Evolutionary conservation across 2,888 invertebrate species (phyloP).

Genomic region (Campoplex nolae): DNA sequence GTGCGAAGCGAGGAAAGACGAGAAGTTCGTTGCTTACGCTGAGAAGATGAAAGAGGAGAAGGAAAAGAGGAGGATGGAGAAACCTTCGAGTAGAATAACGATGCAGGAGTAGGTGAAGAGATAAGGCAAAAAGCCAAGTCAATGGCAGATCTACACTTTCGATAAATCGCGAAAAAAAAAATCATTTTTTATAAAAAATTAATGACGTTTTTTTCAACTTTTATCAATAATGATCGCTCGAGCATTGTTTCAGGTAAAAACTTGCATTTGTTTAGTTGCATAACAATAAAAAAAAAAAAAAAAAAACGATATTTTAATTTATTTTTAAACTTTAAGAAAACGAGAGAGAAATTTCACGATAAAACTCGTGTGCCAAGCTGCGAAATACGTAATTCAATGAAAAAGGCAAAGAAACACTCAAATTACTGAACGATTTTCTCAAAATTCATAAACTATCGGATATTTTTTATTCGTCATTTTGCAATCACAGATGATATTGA

Average conservation of each 20-base stretch:
- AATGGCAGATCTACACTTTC: neutral
- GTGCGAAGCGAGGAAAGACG: conserved; percentile 38
- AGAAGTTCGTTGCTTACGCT: conserved; percentile 17
- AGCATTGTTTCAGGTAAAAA: no score
- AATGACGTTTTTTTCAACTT: no score
- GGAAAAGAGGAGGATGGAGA: neutral
- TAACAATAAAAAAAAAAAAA: no score
- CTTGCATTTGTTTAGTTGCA: no score
- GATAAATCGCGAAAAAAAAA: neutral
- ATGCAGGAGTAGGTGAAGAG: neutral
- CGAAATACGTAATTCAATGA: no score
- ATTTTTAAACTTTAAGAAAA: neutral
- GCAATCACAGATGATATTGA: no score
- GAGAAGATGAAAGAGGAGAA: conserved; percentile 27
- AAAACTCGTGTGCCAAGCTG: neutral
- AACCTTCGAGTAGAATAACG: conserved; percentile 1
- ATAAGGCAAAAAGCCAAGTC: conserved; percentile 2
- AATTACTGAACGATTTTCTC: neutral
- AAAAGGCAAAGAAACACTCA: no score
- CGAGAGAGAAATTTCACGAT: neutral
- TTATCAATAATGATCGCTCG: no score
- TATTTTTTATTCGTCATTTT: no score
- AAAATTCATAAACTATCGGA: no score
- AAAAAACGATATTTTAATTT: no score
- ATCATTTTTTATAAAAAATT: neutral